These are phyloP conservation scores for Lasiurus cinereus DNA, from an alignment of 2,113 vertebrate species.

Conservation along the genomic window DNA sequence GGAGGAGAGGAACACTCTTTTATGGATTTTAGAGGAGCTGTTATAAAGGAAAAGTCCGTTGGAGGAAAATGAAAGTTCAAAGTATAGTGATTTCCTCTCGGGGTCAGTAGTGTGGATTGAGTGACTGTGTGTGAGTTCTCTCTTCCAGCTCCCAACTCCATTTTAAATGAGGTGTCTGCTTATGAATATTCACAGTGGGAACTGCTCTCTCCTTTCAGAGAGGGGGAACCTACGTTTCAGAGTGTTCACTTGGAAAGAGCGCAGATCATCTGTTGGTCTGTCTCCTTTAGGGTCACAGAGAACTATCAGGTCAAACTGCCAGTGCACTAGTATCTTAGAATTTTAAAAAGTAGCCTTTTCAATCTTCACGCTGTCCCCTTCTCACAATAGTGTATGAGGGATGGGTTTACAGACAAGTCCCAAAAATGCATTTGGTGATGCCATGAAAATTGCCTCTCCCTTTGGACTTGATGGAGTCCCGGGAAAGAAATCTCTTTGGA, in stretches of 20 bases:
- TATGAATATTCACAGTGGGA: background rate
- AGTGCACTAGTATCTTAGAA: background rate
- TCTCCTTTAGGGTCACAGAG: background rate
- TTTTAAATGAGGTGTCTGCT: background rate
- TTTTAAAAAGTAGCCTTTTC: background rate
- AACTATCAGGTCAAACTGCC: background rate
- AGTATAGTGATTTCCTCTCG: background rate
- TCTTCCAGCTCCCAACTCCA: background rate
- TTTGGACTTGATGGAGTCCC: background rate
- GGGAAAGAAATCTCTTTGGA: background rate
- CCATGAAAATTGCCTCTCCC: background rate
- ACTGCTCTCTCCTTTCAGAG: background rate
- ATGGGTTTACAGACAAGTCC: background rate
- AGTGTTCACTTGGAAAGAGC: background rate
- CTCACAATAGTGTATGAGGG: background rate
- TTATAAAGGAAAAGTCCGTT: background rate
- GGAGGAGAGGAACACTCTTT: background rate
- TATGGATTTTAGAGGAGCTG: no score
- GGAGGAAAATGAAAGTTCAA: background rate
- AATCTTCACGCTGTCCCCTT: background rate
- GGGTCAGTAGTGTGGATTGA: background rate
- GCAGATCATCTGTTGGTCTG: background rate
- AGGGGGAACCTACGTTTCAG: background rate
- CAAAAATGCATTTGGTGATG: background rate
- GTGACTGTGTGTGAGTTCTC: background rate